Evolutionary conservation across 2,888 invertebrate genomes (phyloP).

Genomic region (Rhorus exstirpatorius): DNA sequence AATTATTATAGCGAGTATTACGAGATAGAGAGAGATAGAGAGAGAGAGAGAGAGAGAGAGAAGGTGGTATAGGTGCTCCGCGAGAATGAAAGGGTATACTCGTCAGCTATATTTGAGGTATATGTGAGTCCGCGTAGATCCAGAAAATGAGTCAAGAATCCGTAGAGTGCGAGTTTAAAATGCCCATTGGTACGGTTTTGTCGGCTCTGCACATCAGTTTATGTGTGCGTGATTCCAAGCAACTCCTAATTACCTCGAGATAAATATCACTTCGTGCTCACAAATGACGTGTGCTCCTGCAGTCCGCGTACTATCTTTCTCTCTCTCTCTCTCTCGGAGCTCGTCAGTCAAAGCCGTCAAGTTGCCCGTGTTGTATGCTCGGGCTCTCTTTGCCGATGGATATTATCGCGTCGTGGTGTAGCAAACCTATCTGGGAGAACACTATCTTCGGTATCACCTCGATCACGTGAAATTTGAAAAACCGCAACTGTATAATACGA

Average conservation of each 20-base stretch:
- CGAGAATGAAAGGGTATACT: constrained; percentile 39
- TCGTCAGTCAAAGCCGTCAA: constrained; percentile 83
- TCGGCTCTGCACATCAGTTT: constrained; percentile 44
- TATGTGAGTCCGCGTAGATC: constrained; percentile 30
- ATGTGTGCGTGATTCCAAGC: constrained; percentile 79
- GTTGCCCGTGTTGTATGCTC: constrained; percentile 58
- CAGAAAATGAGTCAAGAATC: constrained; percentile 59
- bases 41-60: constrained; percentile 62
- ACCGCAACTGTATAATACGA: constrained; percentile 7
- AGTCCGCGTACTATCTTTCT: constrained; percentile 66
- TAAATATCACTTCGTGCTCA: constrained; percentile 82
- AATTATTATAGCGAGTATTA: constrained; percentile 77
- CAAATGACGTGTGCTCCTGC: constrained; percentile 84
- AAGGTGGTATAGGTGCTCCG: constrained; percentile 45
- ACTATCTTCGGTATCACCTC: constrained; percentile 32
- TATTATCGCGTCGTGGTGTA: constrained; percentile 77
- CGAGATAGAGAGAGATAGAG: constrained; percentile 65
- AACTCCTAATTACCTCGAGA: constrained; percentile 83
- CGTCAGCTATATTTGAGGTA: constrained; percentile 9
- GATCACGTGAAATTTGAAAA: constrained; percentile 31
- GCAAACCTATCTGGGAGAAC: constrained; percentile 61
- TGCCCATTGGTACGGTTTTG: constrained; percentile 46
- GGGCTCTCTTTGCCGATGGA: constrained; percentile 72
- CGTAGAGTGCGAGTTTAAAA: constrained; percentile 72
- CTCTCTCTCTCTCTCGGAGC: constrained; percentile 73